Evolutionary conservation across 2,888 invertebrate species (phyloP).

Genomic region (Agrilus biguttatus): DNA sequence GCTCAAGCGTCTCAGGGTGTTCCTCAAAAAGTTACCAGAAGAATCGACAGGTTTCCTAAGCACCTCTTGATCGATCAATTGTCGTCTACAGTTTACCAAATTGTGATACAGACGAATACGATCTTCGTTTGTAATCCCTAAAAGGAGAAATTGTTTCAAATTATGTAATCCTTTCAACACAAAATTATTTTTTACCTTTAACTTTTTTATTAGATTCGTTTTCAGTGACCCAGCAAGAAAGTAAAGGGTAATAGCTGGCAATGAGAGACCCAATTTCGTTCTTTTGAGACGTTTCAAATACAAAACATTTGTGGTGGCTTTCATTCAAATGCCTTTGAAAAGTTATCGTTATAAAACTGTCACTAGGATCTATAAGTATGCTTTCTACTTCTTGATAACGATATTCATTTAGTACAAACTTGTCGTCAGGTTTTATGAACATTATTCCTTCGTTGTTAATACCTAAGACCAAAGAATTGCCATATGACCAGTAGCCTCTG

Average conservation of each 20-base stretch:
- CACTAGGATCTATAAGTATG: slow-evolving; percentile 80
- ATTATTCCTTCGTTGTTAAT: slow-evolving; percentile 84
- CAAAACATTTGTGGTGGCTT: slow-evolving; percentile 70
- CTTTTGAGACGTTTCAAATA: slow-evolving; percentile 81
- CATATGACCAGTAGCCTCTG: slow-evolving; percentile 88
- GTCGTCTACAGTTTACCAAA: slow-evolving; percentile 66
- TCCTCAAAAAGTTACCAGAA: slow-evolving; percentile 74
- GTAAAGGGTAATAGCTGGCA: slow-evolving; percentile 76
- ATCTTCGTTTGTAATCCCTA: slow-evolving; percentile 74
- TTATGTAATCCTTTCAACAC: neutral
- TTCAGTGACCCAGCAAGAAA: slow-evolving; percentile 72
- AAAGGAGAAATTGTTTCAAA: slow-evolving; percentile 12
- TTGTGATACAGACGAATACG: slow-evolving; percentile 77
- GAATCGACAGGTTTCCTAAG: slow-evolving; percentile 72
- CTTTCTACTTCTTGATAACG: slow-evolving; percentile 84
- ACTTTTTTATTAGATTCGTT: slow-evolving; percentile 47
- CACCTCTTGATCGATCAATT: slow-evolving; percentile 69
- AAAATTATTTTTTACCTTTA: slow-evolving; percentile 23
- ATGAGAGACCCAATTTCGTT: slow-evolving; percentile 85
- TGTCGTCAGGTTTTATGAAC: slow-evolving; percentile 82
- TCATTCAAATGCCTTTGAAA: slow-evolving; percentile 56
- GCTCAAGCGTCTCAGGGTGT: slow-evolving; percentile 72
- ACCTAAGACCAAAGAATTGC: slow-evolving; percentile 59
- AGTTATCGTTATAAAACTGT: slow-evolving; percentile 82
- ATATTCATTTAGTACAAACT: slow-evolving; percentile 81